Evolutionary conservation across 2,888 invertebrate genomes (phyloP).

Genomic region (Dasypolia templi): DNA sequence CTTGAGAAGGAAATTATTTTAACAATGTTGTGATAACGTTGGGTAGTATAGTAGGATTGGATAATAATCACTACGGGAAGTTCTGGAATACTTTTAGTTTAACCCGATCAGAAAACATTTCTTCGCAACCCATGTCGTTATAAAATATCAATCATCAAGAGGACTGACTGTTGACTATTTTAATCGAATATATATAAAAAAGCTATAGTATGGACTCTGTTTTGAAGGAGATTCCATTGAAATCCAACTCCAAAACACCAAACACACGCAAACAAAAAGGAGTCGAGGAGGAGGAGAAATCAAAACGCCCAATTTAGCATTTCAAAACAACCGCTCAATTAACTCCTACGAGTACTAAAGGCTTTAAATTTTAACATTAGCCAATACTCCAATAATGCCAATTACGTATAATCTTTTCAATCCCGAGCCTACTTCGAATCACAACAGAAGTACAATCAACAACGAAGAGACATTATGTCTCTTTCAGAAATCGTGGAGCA

Average conservation of each 20-base stretch:
- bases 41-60: background rate
- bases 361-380: constrained; percentile 58
- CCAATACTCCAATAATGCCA: constrained; percentile 55
- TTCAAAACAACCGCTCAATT: constrained; percentile 60
- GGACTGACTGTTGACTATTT: background rate
- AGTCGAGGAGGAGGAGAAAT: too few species aligned
- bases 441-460: constrained; percentile 68
- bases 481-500: background rate
- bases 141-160: background rate
- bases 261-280: background rate
- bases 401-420: constrained; percentile 59
- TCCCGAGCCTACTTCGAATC: constrained; percentile 61
- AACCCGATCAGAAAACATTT: background rate
- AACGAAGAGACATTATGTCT: constrained; percentile 37
- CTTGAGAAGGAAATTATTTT: constrained; percentile 44
- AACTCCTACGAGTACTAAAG: constrained; percentile 50
- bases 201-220: background rate
- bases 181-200: background rate
- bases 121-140: background rate
- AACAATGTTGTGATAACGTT: constrained; percentile 34
- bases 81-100: background rate
- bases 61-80: background rate
- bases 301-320: constrained; percentile 48
- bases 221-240: background rate
- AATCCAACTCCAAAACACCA: background rate